Evolutionary conservation across 1,140 invertebrate species (phyloP), one percentile per base, ranked within the genome.

Genomic region (Drosophila elegans): DNA sequence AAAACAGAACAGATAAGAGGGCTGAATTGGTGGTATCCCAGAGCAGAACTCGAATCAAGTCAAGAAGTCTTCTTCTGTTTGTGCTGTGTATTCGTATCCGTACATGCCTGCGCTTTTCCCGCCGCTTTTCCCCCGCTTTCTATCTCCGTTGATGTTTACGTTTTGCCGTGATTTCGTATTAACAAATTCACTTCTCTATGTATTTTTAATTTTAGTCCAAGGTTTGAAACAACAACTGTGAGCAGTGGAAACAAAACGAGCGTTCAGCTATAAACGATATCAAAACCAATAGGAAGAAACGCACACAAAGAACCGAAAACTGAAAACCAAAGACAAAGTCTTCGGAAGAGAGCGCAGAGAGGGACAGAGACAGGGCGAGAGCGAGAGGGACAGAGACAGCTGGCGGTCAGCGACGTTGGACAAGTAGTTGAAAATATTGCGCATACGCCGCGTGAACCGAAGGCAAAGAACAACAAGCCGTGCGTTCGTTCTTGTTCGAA

Each of bases 171-270:
- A 73, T 78, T 81, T 80, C 60, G 63, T 83, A 71, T 82, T 90
- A 81, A 88, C 79, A 76, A 83, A 77, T 76, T 75, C 72, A 82
- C 55, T 63, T 60, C 75, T 80, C 78, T 82, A 46, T 82, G 53
- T 80, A 78, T 83, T 88, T 90, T 90, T 91, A 80, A 90, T 90
- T 90, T 90, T 90, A 90, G 86, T 90, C 86, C 88, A 90, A 91
- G 86, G 86, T 90, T 90, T 90, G 60, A 83, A 90, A 79, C 78
- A 90, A 90, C 67, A 84, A 83, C 67, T 53, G 44, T 32, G n/a
- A 46, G 48, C 36, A 39, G 36, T 21, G 59, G 32, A 53, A 34
- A 13, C 27, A 34, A 27, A 51, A 51, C 48, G 48, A 41, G 27
- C 36, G 52, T 62, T 59, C 56, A 63, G 69, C 73, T 76, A 84